These are phyloP conservation scores for Ethmia dodecea DNA, from an alignment of 2,888 invertebrate genomes.

Conservation along the genomic window DNA sequence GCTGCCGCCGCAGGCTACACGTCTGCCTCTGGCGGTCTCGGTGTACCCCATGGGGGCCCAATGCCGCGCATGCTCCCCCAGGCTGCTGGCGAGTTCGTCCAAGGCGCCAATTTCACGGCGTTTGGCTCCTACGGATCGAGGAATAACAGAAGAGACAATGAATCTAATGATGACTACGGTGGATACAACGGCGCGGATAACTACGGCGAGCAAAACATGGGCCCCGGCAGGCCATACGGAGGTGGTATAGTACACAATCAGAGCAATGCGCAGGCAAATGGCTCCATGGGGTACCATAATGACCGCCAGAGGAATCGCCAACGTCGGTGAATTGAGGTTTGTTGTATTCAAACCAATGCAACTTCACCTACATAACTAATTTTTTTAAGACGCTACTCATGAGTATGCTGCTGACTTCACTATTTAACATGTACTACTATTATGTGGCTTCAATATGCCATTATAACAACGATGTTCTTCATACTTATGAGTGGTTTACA, in stretches of 20 bases:
- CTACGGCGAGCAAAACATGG: constrained; percentile 52
- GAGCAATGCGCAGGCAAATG: constrained; percentile 55
- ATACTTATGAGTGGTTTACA: too few relatives aligned
- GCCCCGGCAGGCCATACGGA: constrained; percentile 52
- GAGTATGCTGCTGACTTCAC: too few relatives aligned
- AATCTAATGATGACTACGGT: constrained; percentile 35
- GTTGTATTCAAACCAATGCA: constrained; percentile 71
- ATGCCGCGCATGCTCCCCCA: constrained; percentile 67
- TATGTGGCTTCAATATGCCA: too few relatives aligned
- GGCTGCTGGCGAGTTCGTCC: constrained; percentile 42
- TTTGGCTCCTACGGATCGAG: constrained; percentile 63
- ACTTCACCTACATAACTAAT: constrained; percentile 52
- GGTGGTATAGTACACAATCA: constrained; percentile 41
- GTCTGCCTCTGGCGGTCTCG: constrained; percentile 61
- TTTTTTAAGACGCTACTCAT: constrained; percentile 22
- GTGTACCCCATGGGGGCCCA: constrained; percentile 63
- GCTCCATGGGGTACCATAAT: constrained; percentile 70
- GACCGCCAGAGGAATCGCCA: constrained; percentile 73
- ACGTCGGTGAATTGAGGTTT: constrained; percentile 74
- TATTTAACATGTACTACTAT: too few relatives aligned
- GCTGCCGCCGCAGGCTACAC: constrained; percentile 37
- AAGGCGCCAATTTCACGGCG: constrained; percentile 66
- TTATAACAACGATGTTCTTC: too few relatives aligned
- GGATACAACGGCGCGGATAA: constrained; percentile 34
- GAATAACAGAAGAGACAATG: constrained; percentile 31